Evolutionary conservation across 2,888 invertebrate species (phyloP), one percentile per base, ranked within the genome.

Genomic region (Tineola bisselliella): DNA sequence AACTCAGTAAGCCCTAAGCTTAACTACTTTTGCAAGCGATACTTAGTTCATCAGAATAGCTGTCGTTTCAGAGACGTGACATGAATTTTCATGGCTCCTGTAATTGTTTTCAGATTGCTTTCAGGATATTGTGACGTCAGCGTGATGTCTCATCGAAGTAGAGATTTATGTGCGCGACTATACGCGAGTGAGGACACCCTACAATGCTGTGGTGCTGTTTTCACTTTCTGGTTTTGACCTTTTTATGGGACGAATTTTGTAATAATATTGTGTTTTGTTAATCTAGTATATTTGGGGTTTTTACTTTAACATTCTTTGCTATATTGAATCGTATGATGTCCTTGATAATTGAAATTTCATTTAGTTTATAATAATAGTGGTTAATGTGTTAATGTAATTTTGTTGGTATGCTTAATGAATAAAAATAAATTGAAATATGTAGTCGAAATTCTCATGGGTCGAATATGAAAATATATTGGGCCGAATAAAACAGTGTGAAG

Each of bases 91-190:
- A 58, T 15, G 33, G 11, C 48, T 62, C 33, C 62, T 31, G 59
- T 62, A 59, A 62, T 62, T 62, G 59, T 62, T 59, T 59, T 18
- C 54, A 52, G 62, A 62, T 59, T 33, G 62, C 44, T n/a, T 13
- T 33, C 33, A 13, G 8, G 58, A 33, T 33, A 56, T 13, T 30
- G 33, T 33, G 17, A 33, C 33, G 58, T 58, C 58, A 33, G 19
- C 54, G n/a, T n/a, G 25, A 25, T 25, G 54, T 54, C 25, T 54
- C 54, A 25, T 54, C 54, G 19, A 54, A 54, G 4, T 48, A 48
- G 8, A 54, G 38, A 56, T 56, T 56, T 61, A 43, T 61, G 56
- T 61, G 56, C 56, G 8, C 56, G 56, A 61, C 48, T 48, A 48
- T 60, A 60, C 52, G 10, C 13, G 43, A 43, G n/a, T 43, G 3